Conservation (phyloP, 2,888 invertebrate species). For the Argyresthia albistria region DNA sequence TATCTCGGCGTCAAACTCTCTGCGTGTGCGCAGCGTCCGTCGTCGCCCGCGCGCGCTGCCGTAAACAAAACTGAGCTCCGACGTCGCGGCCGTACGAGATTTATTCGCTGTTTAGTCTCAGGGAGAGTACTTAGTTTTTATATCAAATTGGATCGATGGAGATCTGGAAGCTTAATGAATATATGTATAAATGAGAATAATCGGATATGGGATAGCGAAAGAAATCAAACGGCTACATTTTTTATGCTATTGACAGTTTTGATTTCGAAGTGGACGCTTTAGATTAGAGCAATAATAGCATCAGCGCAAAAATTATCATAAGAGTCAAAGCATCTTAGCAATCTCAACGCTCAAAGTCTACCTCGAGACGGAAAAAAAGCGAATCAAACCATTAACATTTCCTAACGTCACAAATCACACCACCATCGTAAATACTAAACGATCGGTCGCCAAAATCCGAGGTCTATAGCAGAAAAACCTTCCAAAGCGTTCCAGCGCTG, state of each 20-base stretch:
- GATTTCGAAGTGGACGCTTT: too few species aligned
- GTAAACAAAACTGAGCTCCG: slow-evolving; percentile 37
- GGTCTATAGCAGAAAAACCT: slow-evolving; percentile 59
- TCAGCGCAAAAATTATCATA: neutral
- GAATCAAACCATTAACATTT: slow-evolving; percentile 61
- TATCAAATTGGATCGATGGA: too few species aligned
- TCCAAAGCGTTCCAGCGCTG: slow-evolving; percentile 38
- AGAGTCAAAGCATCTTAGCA: neutral
- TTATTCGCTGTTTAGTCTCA: too few species aligned
- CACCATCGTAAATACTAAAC: slow-evolving; percentile 45
- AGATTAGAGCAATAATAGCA: too few species aligned
- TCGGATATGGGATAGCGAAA: too few species aligned
- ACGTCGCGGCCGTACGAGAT: too few species aligned
- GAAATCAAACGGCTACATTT: too few species aligned
- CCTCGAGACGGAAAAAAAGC: slow-evolving; percentile 16
- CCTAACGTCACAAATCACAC: slow-evolving; percentile 72
- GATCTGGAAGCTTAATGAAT: too few species aligned
- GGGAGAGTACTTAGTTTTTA: too few species aligned
- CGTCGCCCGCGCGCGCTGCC: slow-evolving; percentile 38
- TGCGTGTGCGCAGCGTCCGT: slow-evolving; percentile 48
- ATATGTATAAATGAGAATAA: too few species aligned
- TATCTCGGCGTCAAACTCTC: slow-evolving; percentile 53
- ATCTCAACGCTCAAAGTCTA: neutral
- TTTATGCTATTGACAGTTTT: too few species aligned
- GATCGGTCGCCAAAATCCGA: slow-evolving; percentile 42